Evolutionary conservation across 2,888 invertebrate genomes (phyloP), one percentile per base, ranked within the genome.

Genomic region (Idaea aversata): DNA sequence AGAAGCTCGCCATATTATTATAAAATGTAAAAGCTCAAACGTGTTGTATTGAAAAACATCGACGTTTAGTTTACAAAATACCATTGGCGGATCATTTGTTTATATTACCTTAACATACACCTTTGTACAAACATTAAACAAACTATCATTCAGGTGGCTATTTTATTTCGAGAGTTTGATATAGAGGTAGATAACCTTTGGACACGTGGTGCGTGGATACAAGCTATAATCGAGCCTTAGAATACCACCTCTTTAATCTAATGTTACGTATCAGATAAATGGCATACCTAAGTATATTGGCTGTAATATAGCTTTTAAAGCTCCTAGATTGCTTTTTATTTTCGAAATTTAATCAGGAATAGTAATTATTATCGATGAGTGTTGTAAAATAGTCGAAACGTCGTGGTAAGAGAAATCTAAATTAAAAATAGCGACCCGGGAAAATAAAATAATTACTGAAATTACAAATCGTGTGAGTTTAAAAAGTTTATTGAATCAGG

Each of bases 51-150:
- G 70, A 78, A 80, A 72, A 79, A 79, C 78, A 82, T 78, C 75
- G 71, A 73, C 69, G 72, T 69, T 70, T 63, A 72, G 75, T 77
- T 80, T 74, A 81, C 77, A 66, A 74, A 83, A 78, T 77, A 79
- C 72, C 73, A 69, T 73, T 72, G 75, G 71, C 68, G 67, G 69
- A 61, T 38, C 70, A 67, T 70, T 74, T 83, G 81, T 85, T 84
- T 84, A 81, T 75, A 72, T 75, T 77, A 77, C 73, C 76, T 76
- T 67, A 74, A 79, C 74, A 77, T 78, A 81, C 70, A 76, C 71
- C 68, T 67, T 70, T 76, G 73, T 71, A 72, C 80, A 83, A 83
- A 85, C 80, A 80, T 77, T 75, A 73, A 77, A 77, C 77, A 78
- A 73, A 65, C 76, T 76, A 78, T 77, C 77, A 75, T 69, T 67